A percentile compares a stretch with the other conserved stretches of the same genome.
Evolutionary conservation across 1,140 invertebrate species (phyloP).

Genomic region (Plutomurus gul): DNA sequence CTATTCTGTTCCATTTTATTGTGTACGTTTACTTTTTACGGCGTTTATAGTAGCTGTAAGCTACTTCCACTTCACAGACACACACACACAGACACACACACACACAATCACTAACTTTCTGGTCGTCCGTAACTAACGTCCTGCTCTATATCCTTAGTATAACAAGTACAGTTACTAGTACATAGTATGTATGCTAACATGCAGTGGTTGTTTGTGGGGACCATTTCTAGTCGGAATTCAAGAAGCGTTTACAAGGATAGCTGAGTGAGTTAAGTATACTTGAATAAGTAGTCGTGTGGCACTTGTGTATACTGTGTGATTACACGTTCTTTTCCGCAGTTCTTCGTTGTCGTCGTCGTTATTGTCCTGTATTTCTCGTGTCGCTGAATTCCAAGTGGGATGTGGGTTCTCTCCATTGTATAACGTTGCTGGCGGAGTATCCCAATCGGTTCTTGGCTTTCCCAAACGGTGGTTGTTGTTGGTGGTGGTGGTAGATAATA

Average conservation of each 20-base stretch:
- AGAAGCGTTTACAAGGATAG: too few species aligned
- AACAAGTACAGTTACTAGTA: too few species aligned
- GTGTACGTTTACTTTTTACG: not conserved
- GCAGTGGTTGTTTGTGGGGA: too few species aligned
- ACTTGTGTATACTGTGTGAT: not conserved
- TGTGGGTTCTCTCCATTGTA: not conserved
- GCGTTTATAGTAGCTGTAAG: not conserved
- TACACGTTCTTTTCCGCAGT: not conserved
- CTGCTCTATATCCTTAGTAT: too few species aligned
- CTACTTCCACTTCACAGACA: not conserved
- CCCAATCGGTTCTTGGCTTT: not conserved
- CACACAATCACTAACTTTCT: too few species aligned
- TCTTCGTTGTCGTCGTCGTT: not conserved
- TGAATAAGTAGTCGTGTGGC: not conserved
- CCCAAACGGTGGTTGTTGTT: not conserved
- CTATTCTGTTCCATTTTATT: slow-evolving; percentile 1
- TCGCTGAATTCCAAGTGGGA: not conserved
- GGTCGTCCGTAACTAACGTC: too few species aligned
- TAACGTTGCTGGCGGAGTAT: not conserved
- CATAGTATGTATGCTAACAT: too few species aligned
- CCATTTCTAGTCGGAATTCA: not conserved
- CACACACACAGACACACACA: too few species aligned
- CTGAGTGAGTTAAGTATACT: not conserved
- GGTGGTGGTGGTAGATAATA: too few species aligned
- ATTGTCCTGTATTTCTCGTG: not conserved